Percentiles rank a stretch among this genome's conserved stretches.
Conservation (phyloP, 2,113 vertebrate genomes). For the Chionodraco myersi region DNA sequence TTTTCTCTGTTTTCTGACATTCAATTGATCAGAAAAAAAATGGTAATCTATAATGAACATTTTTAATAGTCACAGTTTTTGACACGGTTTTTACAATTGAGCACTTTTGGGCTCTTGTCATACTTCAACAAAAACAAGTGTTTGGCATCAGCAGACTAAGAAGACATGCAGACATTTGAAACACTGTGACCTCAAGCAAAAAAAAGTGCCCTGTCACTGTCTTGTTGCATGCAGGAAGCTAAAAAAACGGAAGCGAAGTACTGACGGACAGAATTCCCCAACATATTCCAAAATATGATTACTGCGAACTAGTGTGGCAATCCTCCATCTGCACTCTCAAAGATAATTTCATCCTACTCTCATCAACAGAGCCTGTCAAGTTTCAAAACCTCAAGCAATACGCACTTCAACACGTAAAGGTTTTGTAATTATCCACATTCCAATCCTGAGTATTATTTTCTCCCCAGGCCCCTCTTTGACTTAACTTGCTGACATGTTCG, state of each 20-base stretch:
- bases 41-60: too few relatives aligned
- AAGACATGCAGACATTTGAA: slow-evolving; percentile 8
- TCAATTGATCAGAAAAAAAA: background rate
- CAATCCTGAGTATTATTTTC: background rate
- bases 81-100: background rate
- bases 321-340: background rate
- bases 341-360: background rate
- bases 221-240: too few relatives aligned
- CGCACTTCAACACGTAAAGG: background rate
- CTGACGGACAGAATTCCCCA: background rate
- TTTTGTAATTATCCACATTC: background rate
- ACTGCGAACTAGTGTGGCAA: slow-evolving; percentile 28
- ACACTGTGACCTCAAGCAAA: too few relatives aligned
- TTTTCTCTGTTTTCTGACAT: too few relatives aligned
- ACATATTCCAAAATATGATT: slow-evolving; percentile 32
- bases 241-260: slow-evolving; percentile 50
- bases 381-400: slow-evolving; percentile 6
- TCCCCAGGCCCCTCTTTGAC: background rate
- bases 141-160: background rate
- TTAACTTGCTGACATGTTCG: slow-evolving; percentile 31
- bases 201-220: too few relatives aligned
- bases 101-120: background rate
- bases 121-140: background rate
- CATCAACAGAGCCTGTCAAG: background rate
- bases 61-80: background rate